Evolutionary conservation across 2,888 invertebrate genomes (phyloP).

Genomic region (Odontocolon sp.): DNA sequence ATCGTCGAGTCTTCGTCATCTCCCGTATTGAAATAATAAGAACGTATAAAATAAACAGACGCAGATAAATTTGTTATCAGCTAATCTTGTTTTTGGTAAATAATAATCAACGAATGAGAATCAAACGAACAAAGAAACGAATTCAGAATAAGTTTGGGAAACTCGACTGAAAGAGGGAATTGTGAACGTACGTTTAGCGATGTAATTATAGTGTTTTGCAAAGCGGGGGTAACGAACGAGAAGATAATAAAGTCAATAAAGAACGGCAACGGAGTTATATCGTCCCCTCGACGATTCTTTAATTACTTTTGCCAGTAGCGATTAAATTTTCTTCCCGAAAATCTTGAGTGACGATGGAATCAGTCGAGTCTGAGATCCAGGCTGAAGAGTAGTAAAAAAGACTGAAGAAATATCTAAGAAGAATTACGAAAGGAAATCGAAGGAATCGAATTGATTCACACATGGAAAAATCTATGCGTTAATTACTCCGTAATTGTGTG

Average conservation of each 20-base stretch:
- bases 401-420: no score
- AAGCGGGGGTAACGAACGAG: conserved; percentile 10
- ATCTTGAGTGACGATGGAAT: no score
- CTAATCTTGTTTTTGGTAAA: background rate
- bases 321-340: background rate
- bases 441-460: background rate
- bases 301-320: background rate
- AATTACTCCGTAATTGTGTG: conserved; percentile 36
- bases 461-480: background rate
- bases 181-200: background rate
- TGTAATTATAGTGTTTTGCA: conserved; percentile 6
- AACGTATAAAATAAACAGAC: background rate
- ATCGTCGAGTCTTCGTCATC: conserved; percentile 9
- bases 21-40: background rate
- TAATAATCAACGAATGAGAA: conserved; percentile 4
- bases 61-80: conserved; percentile 1
- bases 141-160: background rate
- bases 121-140: background rate
- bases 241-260: conserved; percentile 24
- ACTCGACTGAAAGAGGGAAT: background rate
- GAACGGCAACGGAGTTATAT: conserved; percentile 1
- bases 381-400: no score
- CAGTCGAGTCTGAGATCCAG: no score
- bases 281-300: conserved; percentile 4
- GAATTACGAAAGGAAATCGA: background rate